Conservation (phyloP, 2,888 invertebrate genomes). For the Nemotelus pantherinus region DNA sequence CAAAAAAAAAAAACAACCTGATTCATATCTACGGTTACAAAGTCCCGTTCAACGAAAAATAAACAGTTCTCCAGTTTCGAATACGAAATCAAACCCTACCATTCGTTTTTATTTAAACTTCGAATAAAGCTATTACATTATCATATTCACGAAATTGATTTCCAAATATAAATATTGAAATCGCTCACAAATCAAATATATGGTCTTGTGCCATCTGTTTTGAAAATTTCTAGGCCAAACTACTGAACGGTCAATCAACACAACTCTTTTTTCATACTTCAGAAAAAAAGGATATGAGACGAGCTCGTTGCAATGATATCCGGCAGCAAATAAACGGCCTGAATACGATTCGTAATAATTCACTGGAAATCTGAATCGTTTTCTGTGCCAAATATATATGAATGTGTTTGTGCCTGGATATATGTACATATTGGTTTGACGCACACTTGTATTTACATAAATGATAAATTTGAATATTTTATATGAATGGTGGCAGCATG, state of each 20-base stretch:
- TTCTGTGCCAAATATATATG: background rate
- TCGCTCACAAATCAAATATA: conserved; percentile 37
- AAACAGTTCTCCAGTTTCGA: background rate
- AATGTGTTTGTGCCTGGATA: background rate
- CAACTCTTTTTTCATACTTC: conserved; percentile 6
- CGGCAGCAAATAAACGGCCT: conserved; percentile 34
- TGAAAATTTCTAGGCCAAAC: conserved; percentile 24
- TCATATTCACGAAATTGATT: conserved; percentile 36
- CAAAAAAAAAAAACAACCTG: no score
- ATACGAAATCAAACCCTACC: background rate
- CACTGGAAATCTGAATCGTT: conserved; percentile 7
- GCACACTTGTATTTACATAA: background rate
- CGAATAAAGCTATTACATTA: conserved; percentile 25
- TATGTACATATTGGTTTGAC: background rate
- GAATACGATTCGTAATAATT: conserved; percentile 31
- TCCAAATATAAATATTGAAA: conserved; percentile 39
- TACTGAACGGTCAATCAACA: background rate
- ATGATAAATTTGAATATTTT: conserved; percentile 32
- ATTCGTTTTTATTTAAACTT: conserved; percentile 1
- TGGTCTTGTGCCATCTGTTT: conserved; percentile 26
- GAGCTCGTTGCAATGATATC: conserved; percentile 6
- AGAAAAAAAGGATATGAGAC: conserved; percentile 9
- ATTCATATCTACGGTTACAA: no score
- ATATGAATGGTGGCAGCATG: conserved; percentile 1
- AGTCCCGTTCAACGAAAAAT: background rate